phyloP scores from a whole-genome alignment of 2,888 invertebrate genomes.

The Pristionchus fissidentatus region DNA sequence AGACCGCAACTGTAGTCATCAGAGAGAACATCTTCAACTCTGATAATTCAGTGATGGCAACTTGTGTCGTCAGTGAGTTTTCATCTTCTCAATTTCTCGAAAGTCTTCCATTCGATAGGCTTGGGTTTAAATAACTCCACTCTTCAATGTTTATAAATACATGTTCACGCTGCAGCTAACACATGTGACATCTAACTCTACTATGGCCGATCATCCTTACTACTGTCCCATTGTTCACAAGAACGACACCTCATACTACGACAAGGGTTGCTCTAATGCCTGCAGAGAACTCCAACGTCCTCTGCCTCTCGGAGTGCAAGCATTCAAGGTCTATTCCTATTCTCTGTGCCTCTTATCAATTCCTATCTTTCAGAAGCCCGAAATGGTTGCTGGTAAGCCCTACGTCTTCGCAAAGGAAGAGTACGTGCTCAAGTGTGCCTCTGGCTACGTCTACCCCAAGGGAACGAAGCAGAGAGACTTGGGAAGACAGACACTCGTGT shows the following conservation, averaged over 20 bases:
- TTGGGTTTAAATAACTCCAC: too few relatives aligned
- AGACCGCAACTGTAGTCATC: too few relatives aligned
- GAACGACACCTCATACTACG: constrained; percentile 34
- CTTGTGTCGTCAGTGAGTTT: too few relatives aligned
- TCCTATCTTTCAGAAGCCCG: constrained; percentile 8
- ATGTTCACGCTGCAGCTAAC: too few relatives aligned
- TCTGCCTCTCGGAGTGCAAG: constrained; percentile 19
- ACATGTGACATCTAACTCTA: not conserved
- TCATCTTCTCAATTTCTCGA: too few relatives aligned
- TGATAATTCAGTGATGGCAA: too few relatives aligned
- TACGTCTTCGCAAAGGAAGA: not conserved
- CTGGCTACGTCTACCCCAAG: constrained; percentile 43
- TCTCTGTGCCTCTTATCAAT: not conserved
- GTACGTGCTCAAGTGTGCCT: constrained; percentile 27
- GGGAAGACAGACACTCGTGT: constrained; percentile 39
- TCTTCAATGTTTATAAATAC: too few relatives aligned
- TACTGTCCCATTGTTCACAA: constrained; percentile 35
- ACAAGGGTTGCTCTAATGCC: constrained; percentile 41
- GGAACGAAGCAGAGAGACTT: constrained; percentile 14
- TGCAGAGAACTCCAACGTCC: constrained; percentile 44
- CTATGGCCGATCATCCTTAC: constrained; percentile 41
- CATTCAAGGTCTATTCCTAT: not conserved
- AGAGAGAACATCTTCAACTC: too few relatives aligned
- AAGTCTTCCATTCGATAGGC: too few relatives aligned
- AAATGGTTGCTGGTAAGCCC: not conserved